These are phyloP conservation scores for Elephantulus edwardii DNA, from an alignment of 2,113 vertebrate species.

Conservation along the genomic window DNA sequence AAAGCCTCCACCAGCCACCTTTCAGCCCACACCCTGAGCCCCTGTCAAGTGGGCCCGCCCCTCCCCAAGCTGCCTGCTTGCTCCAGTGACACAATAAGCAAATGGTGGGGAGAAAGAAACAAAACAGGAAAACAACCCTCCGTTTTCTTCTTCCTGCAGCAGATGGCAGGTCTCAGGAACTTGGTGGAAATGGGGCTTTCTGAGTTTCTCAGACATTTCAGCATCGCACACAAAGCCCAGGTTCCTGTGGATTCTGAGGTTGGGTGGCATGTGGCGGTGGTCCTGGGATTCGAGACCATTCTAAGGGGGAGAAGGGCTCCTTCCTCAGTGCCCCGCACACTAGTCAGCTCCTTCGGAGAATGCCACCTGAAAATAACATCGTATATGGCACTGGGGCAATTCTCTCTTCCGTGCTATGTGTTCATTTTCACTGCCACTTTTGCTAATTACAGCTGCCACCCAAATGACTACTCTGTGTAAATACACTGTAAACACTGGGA, in stretches of 20 bases:
- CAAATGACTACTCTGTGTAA: conserved; percentile 66
- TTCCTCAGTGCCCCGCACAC: neutral
- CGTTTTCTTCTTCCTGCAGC: conserved; percentile 70
- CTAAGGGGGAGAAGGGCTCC: conserved; percentile 22
- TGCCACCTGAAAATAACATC: conserved; percentile 64
- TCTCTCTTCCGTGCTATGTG: conserved; percentile 67
- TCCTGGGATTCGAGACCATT: conserved; percentile 6
- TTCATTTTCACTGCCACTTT: conserved; percentile 69
- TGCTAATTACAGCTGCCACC: conserved; percentile 64
- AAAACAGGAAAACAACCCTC: neutral
- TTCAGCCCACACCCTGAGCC: conserved; percentile 67
- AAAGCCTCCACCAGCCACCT: conserved; percentile 29
- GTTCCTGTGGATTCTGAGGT: conserved; percentile 76
- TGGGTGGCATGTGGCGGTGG: conserved; percentile 69
- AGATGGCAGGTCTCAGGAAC: conserved; percentile 77
- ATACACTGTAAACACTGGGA: conserved; percentile 74
- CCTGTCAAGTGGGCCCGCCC: conserved; percentile 66
- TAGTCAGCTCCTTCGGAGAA: conserved; percentile 41
- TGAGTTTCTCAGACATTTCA: conserved; percentile 77
- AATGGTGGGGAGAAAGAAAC: conserved; percentile 55
- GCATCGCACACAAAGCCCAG: conserved; percentile 70
- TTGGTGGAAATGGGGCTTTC: conserved; percentile 77
- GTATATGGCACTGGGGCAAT: conserved; percentile 62
- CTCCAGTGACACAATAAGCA: conserved; percentile 67
- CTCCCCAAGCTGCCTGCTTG: no score